Percentiles rank a stretch among this genome's conserved stretches.
Evolutionary conservation across 2,888 invertebrate species (phyloP).

Genomic region (Phragmatobia fuliginosa): DNA sequence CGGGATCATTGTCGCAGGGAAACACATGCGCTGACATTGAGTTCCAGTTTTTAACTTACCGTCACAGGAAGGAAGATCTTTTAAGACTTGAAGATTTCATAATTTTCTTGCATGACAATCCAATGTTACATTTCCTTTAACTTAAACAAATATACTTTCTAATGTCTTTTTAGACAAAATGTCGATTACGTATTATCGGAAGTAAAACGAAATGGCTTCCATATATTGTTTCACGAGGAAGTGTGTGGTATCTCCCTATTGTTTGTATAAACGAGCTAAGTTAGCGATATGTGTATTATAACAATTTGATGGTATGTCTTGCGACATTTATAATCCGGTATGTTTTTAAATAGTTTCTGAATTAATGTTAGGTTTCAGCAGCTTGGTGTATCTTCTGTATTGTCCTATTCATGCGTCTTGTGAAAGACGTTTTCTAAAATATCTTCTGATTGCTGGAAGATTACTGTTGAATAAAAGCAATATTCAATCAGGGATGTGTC

Average conservation of each 20-base stretch:
- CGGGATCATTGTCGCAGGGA: no score
- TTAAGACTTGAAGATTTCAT: no score
- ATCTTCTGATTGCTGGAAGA: neutral
- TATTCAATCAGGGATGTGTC: neutral
- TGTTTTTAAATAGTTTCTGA: conserved; percentile 27
- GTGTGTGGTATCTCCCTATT: conserved; percentile 40
- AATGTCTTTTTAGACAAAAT: conserved; percentile 7
- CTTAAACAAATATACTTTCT: neutral
- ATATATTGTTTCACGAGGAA: conserved; percentile 48
- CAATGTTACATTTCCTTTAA: no score
- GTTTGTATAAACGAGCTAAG: conserved; percentile 40
- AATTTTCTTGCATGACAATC: no score
- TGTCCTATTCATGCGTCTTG: no score
- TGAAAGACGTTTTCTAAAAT: neutral
- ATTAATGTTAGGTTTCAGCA: neutral
- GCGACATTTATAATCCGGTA: conserved; percentile 3
- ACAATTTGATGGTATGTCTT: conserved; percentile 25
- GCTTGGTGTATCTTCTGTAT: neutral
- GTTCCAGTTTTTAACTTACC: no score
- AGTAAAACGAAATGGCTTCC: conserved; percentile 39
- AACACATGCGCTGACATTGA: no score
- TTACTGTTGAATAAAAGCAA: neutral
- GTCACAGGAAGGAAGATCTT: no score
- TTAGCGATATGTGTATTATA: conserved; percentile 37
- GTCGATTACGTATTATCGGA: conserved; percentile 25